Evolutionary conservation across 1,140 invertebrate genomes (phyloP).

Genomic region (Drosophila erecta): DNA sequence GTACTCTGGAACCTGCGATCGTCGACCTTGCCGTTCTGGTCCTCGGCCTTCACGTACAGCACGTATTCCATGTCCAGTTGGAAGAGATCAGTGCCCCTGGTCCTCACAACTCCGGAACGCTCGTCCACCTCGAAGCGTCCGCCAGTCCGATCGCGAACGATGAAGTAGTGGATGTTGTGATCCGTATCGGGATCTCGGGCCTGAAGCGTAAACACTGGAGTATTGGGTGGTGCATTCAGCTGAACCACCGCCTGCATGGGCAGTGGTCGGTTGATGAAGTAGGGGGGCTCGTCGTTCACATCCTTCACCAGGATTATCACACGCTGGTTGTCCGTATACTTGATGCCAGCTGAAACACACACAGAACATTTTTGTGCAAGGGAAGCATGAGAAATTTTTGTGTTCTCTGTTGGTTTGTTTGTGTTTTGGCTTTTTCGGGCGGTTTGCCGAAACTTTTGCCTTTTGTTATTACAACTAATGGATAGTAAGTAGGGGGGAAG

Average conservation of each 20-base stretch:
- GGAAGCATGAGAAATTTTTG: constrained; percentile 30
- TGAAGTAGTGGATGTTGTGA: constrained; percentile 97
- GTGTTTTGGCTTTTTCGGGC: constrained; percentile 22
- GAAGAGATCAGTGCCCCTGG: constrained; percentile 95
- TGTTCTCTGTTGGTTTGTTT: constrained; percentile 14
- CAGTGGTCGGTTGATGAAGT: constrained; percentile 97
- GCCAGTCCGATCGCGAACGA: constrained; percentile 94
- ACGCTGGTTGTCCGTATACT: constrained; percentile 95
- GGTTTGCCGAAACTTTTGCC: constrained; percentile 50
- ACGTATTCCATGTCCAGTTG: constrained; percentile 98
- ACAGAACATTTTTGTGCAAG: constrained; percentile 24
- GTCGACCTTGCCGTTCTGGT: constrained; percentile 95
- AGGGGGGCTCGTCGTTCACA: constrained; percentile 97
- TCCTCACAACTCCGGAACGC: constrained; percentile 96
- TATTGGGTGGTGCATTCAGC: constrained; percentile 96
- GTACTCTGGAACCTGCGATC: constrained; percentile 95
- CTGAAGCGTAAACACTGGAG: constrained; percentile 97
- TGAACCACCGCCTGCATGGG: constrained; percentile 99
- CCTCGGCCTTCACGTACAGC: constrained; percentile 97
- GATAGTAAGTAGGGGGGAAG: constrained; percentile 28
- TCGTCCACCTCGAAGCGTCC: constrained; percentile 95
- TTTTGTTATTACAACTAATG: constrained; percentile 73
- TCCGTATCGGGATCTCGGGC: constrained; percentile 97
- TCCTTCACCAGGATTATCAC: constrained; percentile 98
- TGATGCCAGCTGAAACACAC: constrained; percentile 77